These are phyloP conservation scores for Canis aureus DNA, from an alignment of 2,113 vertebrate genomes.

Conservation along the genomic window DNA sequence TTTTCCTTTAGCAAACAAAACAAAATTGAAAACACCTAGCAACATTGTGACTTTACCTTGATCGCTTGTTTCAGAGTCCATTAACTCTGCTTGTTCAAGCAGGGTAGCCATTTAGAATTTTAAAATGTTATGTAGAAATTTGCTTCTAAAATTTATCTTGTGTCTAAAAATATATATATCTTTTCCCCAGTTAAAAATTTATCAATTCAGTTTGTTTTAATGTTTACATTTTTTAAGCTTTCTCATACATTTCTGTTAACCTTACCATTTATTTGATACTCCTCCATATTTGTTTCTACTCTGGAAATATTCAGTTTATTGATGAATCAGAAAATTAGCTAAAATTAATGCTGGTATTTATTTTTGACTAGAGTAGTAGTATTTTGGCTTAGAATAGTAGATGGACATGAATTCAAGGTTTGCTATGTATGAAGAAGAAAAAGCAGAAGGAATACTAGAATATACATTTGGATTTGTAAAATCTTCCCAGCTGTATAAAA, in stretches of 20 bases:
- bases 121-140: conserved; percentile 3
- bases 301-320: conserved; percentile 21
- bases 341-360: conserved; percentile 33
- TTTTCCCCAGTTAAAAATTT: background rate
- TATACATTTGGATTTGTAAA: conserved; percentile 34
- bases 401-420: background rate
- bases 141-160: background rate
- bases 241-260: background rate
- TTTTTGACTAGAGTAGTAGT: background rate
- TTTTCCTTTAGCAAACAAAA: conserved; percentile 52
- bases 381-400: conserved; percentile 14
- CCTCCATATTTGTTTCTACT: conserved; percentile 7
- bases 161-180: background rate
- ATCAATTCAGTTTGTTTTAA: background rate
- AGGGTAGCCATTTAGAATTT: conserved; percentile 8
- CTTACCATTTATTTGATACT: conserved; percentile 48
- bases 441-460: background rate
- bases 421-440: background rate
- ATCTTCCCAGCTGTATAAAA: conserved; percentile 30
- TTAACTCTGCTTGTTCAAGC: conserved; percentile 8
- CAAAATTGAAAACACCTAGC: background rate
- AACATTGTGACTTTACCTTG: background rate
- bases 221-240: conserved; percentile 31
- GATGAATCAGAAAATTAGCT: conserved; percentile 16
- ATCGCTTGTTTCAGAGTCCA: conserved; percentile 12